These are phyloP conservation scores for Calliopum simillimum DNA, from an alignment of 2,888 invertebrate genomes.

Conservation along the genomic window DNA sequence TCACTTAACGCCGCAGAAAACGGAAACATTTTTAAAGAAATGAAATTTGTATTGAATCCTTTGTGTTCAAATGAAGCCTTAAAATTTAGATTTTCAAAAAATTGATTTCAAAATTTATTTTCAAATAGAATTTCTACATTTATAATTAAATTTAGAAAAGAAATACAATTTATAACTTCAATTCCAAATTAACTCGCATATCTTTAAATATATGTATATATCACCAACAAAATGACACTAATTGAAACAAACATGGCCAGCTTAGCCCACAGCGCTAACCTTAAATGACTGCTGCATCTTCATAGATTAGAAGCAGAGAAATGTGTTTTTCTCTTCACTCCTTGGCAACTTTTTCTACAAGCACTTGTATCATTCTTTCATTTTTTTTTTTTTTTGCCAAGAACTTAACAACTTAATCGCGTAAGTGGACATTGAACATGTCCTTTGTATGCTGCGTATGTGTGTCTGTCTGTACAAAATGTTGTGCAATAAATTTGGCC, in stretches of 20 bases:
- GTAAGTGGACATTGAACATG: conserved; percentile 59
- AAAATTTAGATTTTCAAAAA: no score
- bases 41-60: no score
- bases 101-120: background rate
- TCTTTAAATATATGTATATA: conserved; percentile 5
- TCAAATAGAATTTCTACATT: conserved; percentile 1
- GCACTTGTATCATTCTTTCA: no score
- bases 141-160: background rate
- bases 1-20: no score
- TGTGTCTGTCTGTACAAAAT: conserved; percentile 51
- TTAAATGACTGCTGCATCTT: conserved; percentile 36
- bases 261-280: conserved; percentile 41
- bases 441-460: conserved; percentile 20
- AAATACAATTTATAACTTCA: background rate
- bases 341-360: conserved; percentile 2
- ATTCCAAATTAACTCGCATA: no score
- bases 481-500: conserved; percentile 57
- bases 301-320: conserved; percentile 17
- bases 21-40: no score
- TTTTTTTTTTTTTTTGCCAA: no score
- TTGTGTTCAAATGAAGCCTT: no score
- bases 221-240: conserved; percentile 48
- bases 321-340: conserved; percentile 22
- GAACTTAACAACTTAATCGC: conserved; percentile 57
- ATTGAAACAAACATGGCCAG: conserved; percentile 56